Percentiles rank a stretch among this genome's conserved stretches.
phyloP scores from a whole-genome alignment of 1,140 invertebrate genomes.

The Trialeurodes vaporariorum region DNA sequence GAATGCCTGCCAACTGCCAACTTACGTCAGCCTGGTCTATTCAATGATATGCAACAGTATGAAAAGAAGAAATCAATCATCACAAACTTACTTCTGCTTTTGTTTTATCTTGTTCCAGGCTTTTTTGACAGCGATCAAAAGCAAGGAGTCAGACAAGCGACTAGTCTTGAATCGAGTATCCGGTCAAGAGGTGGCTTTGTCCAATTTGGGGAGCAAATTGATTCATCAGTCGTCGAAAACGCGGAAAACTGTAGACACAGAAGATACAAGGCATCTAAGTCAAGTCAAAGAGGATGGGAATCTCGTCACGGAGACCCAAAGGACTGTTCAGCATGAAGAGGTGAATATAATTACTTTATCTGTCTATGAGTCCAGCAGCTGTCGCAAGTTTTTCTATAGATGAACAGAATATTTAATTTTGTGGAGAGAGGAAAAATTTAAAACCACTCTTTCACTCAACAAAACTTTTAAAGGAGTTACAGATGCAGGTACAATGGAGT shows the following conservation, averaged over 20 bases:
- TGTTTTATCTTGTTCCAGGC: conserved; percentile 42
- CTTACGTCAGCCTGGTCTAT: too few species aligned
- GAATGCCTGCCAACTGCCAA: too few species aligned
- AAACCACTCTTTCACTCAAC: too few species aligned
- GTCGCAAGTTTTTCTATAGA: too few species aligned
- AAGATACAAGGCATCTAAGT: conserved; percentile 50
- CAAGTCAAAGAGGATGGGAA: conserved; percentile 58
- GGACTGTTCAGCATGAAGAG: conserved; percentile 70
- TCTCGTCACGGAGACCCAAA: conserved; percentile 67
- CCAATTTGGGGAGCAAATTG: conserved; percentile 43
- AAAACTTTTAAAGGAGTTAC: too few species aligned
- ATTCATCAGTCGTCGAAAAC: conserved; percentile 62
- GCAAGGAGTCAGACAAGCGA: conserved; percentile 48
- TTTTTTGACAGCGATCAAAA: conserved; percentile 55
- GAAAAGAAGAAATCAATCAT: too few species aligned
- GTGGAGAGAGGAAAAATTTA: too few species aligned
- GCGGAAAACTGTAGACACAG: conserved; percentile 68
- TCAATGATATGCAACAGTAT: too few species aligned
- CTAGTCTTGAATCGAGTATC: conserved; percentile 41
- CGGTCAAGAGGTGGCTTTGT: conserved; percentile 35
- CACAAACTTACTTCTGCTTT: not conserved
- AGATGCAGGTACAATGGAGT: too few species aligned
- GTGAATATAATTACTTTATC: too few species aligned
- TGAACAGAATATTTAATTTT: too few species aligned
- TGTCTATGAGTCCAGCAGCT: too few species aligned